Evolutionary conservation across 1,140 invertebrate genomes (phyloP).

Genomic region (Hylaeus anthracinus): DNA sequence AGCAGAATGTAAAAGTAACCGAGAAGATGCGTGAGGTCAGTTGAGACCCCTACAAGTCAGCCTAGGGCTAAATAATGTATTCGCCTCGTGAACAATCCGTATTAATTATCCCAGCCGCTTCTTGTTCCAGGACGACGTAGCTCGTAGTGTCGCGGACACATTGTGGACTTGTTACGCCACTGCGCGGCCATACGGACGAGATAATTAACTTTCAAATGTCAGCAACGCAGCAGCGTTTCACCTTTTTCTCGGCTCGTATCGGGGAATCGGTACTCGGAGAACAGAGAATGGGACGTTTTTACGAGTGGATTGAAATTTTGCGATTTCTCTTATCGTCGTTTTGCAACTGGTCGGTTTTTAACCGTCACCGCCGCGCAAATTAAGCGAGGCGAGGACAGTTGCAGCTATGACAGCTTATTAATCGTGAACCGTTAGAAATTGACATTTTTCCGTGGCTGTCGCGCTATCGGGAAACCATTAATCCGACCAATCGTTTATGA

Average conservation of each 20-base stretch:
- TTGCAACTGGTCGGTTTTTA: too few relatives aligned
- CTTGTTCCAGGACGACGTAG: background rate
- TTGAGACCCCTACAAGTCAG: too few relatives aligned
- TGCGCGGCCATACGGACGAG: slow-evolving; percentile 12
- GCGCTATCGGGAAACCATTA: too few relatives aligned
- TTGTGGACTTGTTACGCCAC: slow-evolving; percentile 7
- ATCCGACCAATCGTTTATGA: too few relatives aligned
- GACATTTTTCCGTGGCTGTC: too few relatives aligned
- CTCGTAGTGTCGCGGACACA: background rate
- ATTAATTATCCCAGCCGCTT: slow-evolving; percentile 22
- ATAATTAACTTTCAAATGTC: slow-evolving; percentile 44
- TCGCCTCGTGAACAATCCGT: slow-evolving; percentile 27
- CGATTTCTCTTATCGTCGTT: background rate
- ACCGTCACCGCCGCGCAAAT: too few relatives aligned
- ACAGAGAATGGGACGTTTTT: background rate
- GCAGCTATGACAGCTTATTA: too few relatives aligned
- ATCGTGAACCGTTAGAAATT: too few relatives aligned
- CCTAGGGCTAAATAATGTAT: slow-evolving; percentile 29
- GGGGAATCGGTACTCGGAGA: background rate
- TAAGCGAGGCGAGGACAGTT: too few relatives aligned
- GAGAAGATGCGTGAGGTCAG: too few relatives aligned
- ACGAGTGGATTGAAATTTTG: background rate
- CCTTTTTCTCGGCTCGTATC: background rate
- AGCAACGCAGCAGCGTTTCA: slow-evolving; percentile 3
- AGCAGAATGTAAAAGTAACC: too few relatives aligned